Conservation (phyloP, 92 coral and sea anemone genomes). For the Anthopleura xanthogrammica region DNA sequence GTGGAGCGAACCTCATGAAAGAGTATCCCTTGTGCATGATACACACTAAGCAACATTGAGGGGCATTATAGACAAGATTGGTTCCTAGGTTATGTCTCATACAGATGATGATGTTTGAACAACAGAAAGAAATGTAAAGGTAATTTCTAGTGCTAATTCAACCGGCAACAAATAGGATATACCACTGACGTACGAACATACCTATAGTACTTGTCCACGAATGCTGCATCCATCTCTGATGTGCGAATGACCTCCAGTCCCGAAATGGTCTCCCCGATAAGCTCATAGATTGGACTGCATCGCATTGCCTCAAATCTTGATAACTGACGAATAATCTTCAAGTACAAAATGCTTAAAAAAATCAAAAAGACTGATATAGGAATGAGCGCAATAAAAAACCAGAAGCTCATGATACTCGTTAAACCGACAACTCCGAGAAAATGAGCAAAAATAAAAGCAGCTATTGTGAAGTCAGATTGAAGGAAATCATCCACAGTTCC, state of each 20-base stretch:
- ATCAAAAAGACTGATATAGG: slow-evolving; percentile 45
- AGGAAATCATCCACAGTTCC: neutral
- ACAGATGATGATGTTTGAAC: too few species aligned
- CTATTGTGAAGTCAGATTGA: neutral
- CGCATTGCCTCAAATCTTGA: slow-evolving; percentile 61
- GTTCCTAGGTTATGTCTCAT: too few species aligned
- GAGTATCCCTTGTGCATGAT: neutral
- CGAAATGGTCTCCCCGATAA: slow-evolving; percentile 53
- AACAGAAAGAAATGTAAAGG: too few species aligned
- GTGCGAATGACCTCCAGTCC: slow-evolving; percentile 71
- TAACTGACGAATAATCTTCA: slow-evolving; percentile 61
- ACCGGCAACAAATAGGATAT: neutral
- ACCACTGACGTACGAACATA: neutral
- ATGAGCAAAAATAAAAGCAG: slow-evolving; percentile 33
- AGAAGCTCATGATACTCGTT: slow-evolving; percentile 45
- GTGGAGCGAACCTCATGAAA: too few species aligned
- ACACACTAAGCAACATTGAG: too few species aligned
- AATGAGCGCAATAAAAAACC: slow-evolving; percentile 51
- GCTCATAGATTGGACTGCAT: slow-evolving; percentile 75
- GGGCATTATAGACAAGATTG: too few species aligned
- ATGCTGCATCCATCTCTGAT: slow-evolving; percentile 39
- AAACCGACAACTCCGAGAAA: slow-evolving; percentile 45
- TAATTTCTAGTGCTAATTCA: too few species aligned
- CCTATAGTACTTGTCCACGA: slow-evolving; percentile 43
- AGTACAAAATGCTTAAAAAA: slow-evolving; percentile 47